These are phyloP conservation scores for Hycleus cichorii DNA, from an alignment of 1,140 invertebrate genomes.

Conservation along the genomic window DNA sequence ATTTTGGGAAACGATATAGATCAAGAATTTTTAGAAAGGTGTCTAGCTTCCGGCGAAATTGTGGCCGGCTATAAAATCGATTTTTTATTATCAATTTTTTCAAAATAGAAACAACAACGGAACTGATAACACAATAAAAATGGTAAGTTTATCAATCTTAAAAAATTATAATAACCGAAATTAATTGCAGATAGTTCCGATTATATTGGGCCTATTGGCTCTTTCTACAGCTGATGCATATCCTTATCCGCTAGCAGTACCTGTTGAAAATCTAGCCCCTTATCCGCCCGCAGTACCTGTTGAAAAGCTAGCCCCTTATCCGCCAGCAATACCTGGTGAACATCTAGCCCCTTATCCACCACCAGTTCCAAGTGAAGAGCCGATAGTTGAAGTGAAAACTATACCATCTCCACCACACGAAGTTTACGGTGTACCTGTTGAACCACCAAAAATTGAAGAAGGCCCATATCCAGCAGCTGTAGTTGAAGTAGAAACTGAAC, in stretches of 20 bases:
- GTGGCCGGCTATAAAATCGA: slow-evolving; percentile 1
- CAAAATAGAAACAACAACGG: neutral
- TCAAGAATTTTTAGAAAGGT: no score
- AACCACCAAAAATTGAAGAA: no score
- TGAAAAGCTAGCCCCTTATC: no score
- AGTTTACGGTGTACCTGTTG: no score
- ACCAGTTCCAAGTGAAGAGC: neutral
- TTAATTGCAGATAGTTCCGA: neutral
- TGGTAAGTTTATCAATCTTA: slow-evolving; percentile 2
- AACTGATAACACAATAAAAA: slow-evolving; percentile 1
- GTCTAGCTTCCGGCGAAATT: no score
- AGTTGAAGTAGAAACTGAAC: neutral
- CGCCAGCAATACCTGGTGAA: neutral
- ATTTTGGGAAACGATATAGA: no score
- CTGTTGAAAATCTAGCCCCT: neutral
- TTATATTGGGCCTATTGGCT: no score
- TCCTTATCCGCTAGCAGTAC: no score
- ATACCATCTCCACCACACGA: no score
- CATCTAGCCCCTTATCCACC: neutral
- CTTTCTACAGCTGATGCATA: no score
- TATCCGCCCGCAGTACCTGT: neutral
- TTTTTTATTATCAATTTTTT: neutral
- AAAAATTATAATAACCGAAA: neutral
- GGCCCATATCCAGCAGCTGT: neutral
- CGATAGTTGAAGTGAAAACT: neutral